Conservation (phyloP, 1,140 invertebrate genomes). For the Oryzaephilus surinamensis region DNA sequence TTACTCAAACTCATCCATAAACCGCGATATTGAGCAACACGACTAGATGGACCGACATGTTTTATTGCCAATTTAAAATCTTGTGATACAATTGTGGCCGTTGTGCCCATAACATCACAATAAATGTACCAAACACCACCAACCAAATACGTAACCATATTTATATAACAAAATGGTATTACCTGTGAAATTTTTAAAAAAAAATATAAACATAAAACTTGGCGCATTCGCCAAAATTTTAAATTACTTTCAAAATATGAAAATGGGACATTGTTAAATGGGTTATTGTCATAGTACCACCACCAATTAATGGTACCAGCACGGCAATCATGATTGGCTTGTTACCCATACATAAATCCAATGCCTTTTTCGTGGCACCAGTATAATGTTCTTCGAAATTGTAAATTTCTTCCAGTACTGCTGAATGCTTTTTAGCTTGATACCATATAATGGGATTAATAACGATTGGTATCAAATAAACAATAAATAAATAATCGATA, state of each 20-base stretch:
- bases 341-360: slow-evolving; percentile 24
- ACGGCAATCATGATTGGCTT: slow-evolving; percentile 26
- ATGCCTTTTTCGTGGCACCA: slow-evolving; percentile 22
- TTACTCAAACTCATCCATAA: slow-evolving; percentile 54
- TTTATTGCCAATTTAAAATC: slow-evolving; percentile 51
- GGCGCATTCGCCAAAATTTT: background rate
- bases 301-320: slow-evolving; percentile 44
- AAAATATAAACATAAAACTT: slow-evolving; percentile 7
- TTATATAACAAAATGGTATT: slow-evolving; percentile 52
- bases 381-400: slow-evolving; percentile 39
- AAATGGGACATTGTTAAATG: slow-evolving; percentile 55
- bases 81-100: slow-evolving; percentile 49
- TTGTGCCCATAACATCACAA: slow-evolving; percentile 47
- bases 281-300: slow-evolving; percentile 48
- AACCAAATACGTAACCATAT: slow-evolving; percentile 48
- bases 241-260: slow-evolving; percentile 42
- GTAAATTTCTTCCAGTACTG: slow-evolving; percentile 47
- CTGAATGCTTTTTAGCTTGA: slow-evolving; percentile 48
- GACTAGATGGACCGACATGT: slow-evolving; percentile 49
- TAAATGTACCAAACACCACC: slow-evolving; percentile 44
- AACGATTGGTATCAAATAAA: slow-evolving; percentile 51
- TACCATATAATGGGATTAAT: slow-evolving; percentile 50
- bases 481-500: slow-evolving; percentile 55
- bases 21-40: slow-evolving; percentile 51
- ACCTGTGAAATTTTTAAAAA: no score